phyloP scores from a whole-genome alignment of 1,140 invertebrate genomes.

The Stegodyphus mimosarum region DNA sequence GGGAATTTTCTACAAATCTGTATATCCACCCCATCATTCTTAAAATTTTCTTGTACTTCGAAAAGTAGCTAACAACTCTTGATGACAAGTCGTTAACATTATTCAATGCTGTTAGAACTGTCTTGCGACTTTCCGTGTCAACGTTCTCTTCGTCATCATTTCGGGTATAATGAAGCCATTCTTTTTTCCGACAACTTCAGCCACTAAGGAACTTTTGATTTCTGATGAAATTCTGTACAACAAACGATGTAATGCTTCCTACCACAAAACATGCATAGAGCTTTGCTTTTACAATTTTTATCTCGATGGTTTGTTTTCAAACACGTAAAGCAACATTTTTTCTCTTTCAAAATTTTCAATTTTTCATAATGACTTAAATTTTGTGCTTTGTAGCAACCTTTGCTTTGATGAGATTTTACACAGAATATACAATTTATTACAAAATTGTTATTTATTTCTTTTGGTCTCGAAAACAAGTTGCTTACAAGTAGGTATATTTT shows the following conservation, averaged over 20 bases:
- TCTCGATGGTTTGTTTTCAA: too few relatives aligned
- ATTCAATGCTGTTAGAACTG: not conserved
- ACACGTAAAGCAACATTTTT: too few relatives aligned
- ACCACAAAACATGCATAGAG: not conserved
- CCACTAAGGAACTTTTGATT: constrained; percentile 7
- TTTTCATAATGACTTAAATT: too few relatives aligned
- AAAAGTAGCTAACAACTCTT: constrained; percentile 2
- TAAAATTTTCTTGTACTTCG: not conserved
- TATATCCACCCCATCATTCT: constrained; percentile 3
- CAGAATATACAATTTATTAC: too few relatives aligned
- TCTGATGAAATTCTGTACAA: too few relatives aligned
- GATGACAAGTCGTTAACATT: not conserved
- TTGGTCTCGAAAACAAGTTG: too few relatives aligned
- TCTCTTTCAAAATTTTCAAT: too few relatives aligned
- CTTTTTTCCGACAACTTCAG: not conserved
- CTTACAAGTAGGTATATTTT: too few relatives aligned
- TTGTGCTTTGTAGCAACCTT: too few relatives aligned
- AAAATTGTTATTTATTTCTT: too few relatives aligned
- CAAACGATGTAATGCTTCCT: too few relatives aligned
- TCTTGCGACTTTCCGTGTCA: constrained; percentile 3
- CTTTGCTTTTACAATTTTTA: not conserved
- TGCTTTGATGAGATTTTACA: too few relatives aligned
- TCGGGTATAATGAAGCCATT: not conserved
- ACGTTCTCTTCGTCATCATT: not conserved
- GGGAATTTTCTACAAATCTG: constrained; percentile 7